Evolutionary conservation across 1,140 invertebrate genomes (phyloP).

Genomic region (Sinonovacula constricta): DNA sequence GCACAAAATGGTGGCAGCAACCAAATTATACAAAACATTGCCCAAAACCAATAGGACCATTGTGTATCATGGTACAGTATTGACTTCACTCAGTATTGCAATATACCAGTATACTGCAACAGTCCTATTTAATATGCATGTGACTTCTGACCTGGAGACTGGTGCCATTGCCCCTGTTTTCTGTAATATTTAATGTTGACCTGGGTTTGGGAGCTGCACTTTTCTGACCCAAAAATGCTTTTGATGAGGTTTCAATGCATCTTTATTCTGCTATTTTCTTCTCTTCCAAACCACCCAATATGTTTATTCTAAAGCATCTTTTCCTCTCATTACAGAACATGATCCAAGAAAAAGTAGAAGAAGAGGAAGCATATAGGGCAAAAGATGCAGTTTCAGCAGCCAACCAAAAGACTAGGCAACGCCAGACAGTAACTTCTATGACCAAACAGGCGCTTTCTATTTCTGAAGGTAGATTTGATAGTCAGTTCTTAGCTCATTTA

Average conservation of each 20-base stretch:
- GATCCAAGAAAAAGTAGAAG: constrained; percentile 82
- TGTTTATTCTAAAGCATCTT: no score
- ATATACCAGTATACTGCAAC: no score
- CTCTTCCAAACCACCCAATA: background rate
- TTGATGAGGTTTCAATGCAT: background rate
- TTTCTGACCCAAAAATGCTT: background rate
- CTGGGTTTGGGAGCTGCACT: background rate
- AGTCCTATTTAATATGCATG: no score
- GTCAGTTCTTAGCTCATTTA: no score
- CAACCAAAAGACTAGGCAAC: constrained; percentile 68
- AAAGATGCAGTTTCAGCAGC: constrained; percentile 79
- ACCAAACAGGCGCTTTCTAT: no score
- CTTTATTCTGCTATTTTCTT: background rate
- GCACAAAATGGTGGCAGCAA: no score
- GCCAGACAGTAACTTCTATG: no score
- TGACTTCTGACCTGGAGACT: background rate
- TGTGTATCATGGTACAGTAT: no score
- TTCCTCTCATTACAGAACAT: constrained; percentile 77
- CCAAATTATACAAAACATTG: no score
- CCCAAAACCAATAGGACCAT: no score
- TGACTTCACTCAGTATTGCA: no score
- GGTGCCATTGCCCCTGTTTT: background rate
- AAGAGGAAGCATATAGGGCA: constrained; percentile 78
- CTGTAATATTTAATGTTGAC: background rate
- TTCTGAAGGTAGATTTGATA: no score